Evolutionary conservation across 2,797 vertebrate genomes (phyloP).

Genomic region (Danio aesculapii): DNA sequence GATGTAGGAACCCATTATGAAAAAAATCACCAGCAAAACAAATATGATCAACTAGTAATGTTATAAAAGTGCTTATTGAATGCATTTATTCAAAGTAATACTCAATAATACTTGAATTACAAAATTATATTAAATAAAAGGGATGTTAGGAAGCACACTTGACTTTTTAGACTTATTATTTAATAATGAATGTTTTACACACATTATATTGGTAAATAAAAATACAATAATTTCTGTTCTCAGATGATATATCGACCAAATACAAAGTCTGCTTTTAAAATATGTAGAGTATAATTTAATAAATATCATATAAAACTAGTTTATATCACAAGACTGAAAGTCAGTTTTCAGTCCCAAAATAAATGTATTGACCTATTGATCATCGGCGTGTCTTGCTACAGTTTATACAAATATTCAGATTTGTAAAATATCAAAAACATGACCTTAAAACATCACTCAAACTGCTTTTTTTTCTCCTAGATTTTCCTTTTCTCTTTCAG

Average conservation of each 20-base stretch:
- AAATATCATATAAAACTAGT: neutral
- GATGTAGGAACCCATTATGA: too few relatives aligned
- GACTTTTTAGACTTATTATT: neutral
- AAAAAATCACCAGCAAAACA: too few relatives aligned
- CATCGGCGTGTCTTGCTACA: neutral
- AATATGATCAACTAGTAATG: too few relatives aligned
- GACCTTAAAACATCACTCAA: neutral
- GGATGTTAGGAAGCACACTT: neutral
- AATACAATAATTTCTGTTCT: neutral
- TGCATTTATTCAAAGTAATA: neutral
- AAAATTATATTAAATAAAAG: neutral
- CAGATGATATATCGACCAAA: neutral
- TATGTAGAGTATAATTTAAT: neutral
- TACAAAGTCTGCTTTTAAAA: neutral
- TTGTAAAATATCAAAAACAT: neutral
- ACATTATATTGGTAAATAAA: neutral
- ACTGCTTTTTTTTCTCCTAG: neutral
- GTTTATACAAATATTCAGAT: neutral
- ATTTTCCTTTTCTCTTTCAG: slow-evolving; percentile 67
- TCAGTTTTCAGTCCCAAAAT: neutral
- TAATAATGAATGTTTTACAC: neutral
- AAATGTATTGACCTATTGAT: slow-evolving; percentile 20
- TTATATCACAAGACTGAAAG: too few relatives aligned
- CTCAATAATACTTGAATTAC: neutral
- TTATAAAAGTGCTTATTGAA: neutral